These are phyloP conservation scores for Vespertilio murinus DNA, from an alignment of 2,797 vertebrate genomes.

Conservation along the genomic window DNA sequence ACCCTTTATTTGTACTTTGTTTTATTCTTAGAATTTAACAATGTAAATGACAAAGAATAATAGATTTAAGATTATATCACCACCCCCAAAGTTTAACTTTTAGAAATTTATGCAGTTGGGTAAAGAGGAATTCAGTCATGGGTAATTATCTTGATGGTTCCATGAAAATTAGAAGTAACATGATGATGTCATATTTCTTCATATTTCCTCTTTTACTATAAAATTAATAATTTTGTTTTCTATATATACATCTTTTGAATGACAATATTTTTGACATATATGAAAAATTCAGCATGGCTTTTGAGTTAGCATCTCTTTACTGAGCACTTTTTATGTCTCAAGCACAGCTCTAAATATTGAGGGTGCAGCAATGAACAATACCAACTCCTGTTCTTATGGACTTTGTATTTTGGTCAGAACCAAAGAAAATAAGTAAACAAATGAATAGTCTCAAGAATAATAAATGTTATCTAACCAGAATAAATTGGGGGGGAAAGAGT, in stretches of 20 bases:
- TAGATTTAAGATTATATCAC: not conserved
- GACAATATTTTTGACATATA: not conserved
- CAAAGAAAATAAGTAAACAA: not conserved
- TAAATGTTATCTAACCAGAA: not conserved
- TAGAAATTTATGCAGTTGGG: not conserved
- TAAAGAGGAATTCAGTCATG: not conserved
- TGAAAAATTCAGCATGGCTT: not conserved
- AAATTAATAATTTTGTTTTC: conserved; percentile 15
- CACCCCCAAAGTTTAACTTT: not conserved
- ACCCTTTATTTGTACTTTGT: not conserved
- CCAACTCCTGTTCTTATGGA: not conserved
- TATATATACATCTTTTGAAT: not conserved
- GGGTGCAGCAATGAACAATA: not conserved
- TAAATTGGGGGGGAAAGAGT: not conserved
- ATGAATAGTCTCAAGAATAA: not conserved
- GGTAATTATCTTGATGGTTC: not conserved
- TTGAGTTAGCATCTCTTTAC: not conserved
- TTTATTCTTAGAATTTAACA: not conserved
- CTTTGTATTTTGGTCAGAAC: not conserved
- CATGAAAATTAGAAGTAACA: not conserved
- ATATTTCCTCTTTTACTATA: not conserved
- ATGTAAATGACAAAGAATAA: not conserved
- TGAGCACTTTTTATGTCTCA: not conserved
- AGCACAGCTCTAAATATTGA: not conserved
- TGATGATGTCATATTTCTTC: not conserved